Evolutionary conservation across 2,888 invertebrate species (phyloP).

Genomic region (Thecophora atra): DNA sequence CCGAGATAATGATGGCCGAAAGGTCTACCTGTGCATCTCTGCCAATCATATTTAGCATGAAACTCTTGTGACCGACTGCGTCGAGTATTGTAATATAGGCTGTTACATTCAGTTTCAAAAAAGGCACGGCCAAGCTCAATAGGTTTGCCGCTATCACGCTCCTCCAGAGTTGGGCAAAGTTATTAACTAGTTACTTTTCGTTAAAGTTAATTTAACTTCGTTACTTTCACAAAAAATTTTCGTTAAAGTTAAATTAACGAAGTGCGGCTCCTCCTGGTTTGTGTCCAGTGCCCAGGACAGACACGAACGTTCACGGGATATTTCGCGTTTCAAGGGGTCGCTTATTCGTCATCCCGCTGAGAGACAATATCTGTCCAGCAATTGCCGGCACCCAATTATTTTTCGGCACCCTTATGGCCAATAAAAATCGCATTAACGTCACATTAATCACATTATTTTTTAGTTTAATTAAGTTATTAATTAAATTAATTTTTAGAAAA

Average conservation of each 20-base stretch:
- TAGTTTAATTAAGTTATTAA: too few relatives aligned
- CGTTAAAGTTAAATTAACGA: too few relatives aligned
- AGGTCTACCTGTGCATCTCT: constrained; percentile 97
- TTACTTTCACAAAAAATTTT: too few relatives aligned
- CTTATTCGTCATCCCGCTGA: constrained; percentile 99
- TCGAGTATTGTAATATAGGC: constrained; percentile 99
- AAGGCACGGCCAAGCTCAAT: constrained; percentile 98
- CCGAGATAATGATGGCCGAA: constrained; percentile 96
- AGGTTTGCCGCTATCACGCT: constrained; percentile 96
- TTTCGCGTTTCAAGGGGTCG: constrained; percentile 96
- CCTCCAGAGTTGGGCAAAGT: too few relatives aligned
- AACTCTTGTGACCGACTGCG: constrained; percentile 99
- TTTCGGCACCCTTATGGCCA: constrained; percentile 90
- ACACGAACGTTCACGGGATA: constrained; percentile 99
- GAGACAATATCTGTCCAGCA: constrained; percentile 98
- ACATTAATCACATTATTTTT: too few relatives aligned
- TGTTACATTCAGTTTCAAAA: constrained; percentile 98
- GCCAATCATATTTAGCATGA: constrained; percentile 99
- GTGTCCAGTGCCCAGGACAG: constrained; percentile 99
- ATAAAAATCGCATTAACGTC: constrained; percentile 99
- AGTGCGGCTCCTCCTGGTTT: too few relatives aligned
- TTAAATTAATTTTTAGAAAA: too few relatives aligned
- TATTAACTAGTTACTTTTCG: too few relatives aligned
- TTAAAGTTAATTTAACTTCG: too few relatives aligned
- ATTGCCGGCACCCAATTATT: constrained; percentile 91